Conservation (phyloP, 2,888 invertebrate genomes). For the Spilosoma lubricipeda region DNA sequence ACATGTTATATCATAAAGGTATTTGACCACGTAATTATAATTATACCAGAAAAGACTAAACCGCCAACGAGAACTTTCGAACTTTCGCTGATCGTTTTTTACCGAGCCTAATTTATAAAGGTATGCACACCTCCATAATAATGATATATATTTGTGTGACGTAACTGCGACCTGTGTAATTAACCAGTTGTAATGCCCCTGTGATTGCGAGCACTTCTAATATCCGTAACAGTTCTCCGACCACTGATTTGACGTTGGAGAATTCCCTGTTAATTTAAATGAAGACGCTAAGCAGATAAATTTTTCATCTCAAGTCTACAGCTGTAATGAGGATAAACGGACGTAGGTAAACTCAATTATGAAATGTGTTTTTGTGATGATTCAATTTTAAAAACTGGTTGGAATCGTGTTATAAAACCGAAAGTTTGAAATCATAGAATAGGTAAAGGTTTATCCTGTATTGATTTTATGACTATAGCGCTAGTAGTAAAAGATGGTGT, state of each 20-base stretch:
- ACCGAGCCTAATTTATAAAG: constrained; percentile 26
- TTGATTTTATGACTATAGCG: background rate
- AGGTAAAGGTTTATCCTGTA: background rate
- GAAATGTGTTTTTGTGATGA: background rate
- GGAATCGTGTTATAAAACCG: background rate
- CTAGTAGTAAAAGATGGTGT: background rate
- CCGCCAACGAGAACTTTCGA: constrained; percentile 31
- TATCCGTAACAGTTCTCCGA: background rate
- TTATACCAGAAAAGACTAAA: constrained; percentile 20
- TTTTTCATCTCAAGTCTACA: background rate
- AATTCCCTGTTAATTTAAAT: background rate
- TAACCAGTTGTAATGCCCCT: constrained; percentile 11
- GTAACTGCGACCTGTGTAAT: constrained; percentile 26
- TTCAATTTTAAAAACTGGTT: background rate
- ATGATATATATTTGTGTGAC: constrained; percentile 19
- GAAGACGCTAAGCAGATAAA: background rate
- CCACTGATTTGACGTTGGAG: background rate
- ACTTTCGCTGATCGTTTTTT: constrained; percentile 45
- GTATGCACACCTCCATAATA: constrained; percentile 14
- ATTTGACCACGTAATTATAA: constrained; percentile 7
- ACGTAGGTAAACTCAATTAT: background rate
- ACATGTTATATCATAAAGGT: background rate
- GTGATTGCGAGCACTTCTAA: background rate
- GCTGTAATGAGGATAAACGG: background rate
- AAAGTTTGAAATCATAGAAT: background rate